Evolutionary conservation across 2,797 vertebrate genomes (phyloP).

Genomic region (Sarcoramphus papa): DNA sequence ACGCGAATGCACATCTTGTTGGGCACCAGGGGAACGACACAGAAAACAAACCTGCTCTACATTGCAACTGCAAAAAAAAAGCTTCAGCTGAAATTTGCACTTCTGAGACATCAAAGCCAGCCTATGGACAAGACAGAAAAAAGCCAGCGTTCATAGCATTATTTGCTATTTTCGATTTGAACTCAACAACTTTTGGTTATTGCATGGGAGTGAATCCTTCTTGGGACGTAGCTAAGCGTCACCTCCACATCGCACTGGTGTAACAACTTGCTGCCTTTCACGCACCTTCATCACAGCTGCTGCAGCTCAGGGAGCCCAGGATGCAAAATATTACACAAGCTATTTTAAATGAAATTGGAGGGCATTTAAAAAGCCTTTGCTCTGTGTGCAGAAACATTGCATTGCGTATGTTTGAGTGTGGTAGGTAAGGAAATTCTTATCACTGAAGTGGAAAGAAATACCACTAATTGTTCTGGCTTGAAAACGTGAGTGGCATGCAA

Average conservation of each 20-base stretch:
- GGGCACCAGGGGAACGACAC: background rate
- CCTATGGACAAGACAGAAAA: background rate
- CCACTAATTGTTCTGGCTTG: background rate
- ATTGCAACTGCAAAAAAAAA: background rate
- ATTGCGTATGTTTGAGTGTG: background rate
- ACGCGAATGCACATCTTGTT: fast-evolving
- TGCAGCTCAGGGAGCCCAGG: background rate
- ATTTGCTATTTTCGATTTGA: background rate
- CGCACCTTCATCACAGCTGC: background rate
- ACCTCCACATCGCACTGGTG: fast-evolving
- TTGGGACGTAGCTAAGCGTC: background rate
- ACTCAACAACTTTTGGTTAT: background rate
- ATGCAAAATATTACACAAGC: background rate
- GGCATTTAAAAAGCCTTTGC: background rate
- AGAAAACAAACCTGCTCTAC: background rate
- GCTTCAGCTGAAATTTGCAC: background rate
- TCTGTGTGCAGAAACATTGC: background rate
- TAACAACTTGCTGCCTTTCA: background rate
- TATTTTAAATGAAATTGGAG: background rate
- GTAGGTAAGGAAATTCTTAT: background rate
- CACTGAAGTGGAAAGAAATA: background rate
- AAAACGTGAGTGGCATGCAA: background rate
- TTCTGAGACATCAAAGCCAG: background rate
- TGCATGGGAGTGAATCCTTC: background rate
- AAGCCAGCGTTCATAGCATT: background rate